phyloP scores from a whole-genome alignment of 2,797 vertebrate genomes.

The Amniataba percoides region DNA sequence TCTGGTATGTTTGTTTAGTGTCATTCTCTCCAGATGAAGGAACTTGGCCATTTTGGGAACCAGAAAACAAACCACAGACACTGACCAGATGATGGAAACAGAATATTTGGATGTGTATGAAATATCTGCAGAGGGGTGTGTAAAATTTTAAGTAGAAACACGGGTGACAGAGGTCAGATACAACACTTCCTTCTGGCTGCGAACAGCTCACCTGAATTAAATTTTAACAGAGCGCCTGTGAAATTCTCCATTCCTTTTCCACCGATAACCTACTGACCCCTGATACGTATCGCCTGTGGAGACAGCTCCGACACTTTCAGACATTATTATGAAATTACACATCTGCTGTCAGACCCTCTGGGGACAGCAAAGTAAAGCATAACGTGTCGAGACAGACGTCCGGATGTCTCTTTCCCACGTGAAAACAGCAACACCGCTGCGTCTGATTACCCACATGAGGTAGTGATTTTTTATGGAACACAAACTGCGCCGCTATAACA shows the following conservation, averaged over 20 bases:
- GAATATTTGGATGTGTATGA: not conserved
- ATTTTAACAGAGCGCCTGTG: not conserved
- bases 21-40: not conserved
- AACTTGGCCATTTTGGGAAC: not conserved
- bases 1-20: not conserved
- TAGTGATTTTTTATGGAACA: not conserved
- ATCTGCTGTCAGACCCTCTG: slow-evolving; percentile 27
- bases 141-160: not conserved
- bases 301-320: slow-evolving; percentile 23
- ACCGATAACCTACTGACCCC: slow-evolving; percentile 2
- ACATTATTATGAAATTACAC: slow-evolving; percentile 34
- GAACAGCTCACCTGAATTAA: not conserved
- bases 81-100: not conserved
- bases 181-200: not conserved
- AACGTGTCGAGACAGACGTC: not conserved
- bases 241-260: not conserved
- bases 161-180: not conserved
- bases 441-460: not conserved
- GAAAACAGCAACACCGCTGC: not conserved
- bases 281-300: not conserved
- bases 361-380: slow-evolving; percentile 3
- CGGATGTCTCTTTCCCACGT: not conserved
- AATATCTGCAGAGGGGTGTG: not conserved
- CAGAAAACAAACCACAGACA: not conserved
- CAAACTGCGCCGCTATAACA: not conserved